Evolutionary conservation across 2,888 invertebrate genomes (phyloP), one percentile per base, ranked within the genome.

Genomic region (Euzetes globulus): DNA sequence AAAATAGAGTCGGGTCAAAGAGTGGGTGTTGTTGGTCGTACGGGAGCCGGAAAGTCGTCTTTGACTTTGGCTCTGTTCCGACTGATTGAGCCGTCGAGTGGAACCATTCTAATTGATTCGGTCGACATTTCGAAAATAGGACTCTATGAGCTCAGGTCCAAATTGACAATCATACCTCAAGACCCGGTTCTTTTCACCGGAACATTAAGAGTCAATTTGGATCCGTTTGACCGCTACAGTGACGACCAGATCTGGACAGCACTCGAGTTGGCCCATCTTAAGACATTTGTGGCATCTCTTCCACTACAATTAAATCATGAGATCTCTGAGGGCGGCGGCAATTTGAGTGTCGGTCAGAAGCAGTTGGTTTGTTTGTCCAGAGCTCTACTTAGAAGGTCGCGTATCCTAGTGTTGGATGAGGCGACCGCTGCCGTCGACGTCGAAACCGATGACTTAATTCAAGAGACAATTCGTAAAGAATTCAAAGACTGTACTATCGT

Each of bases 1-100:
- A 84, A 85, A 72, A 89, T 95, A 45, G 86, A 87, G 71, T 90
- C 92, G 47, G 89, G 91, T 58, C 93, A 94, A 83, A 95, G 94
- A 86, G 78, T 83, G 27, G 82, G 82, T 25, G 81, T 82, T 71
- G 81, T 83, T 25, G 82, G 83, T 55, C 76, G 82, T 73, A 83
- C 82, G 7, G 82, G 82, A 29, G 81, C 82, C 2, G 82, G 83
- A 75, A 82, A 83, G 75, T 81, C 80, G 55, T 82, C 82, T 7
- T 72, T 82, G 15, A 80, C 81, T 9, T 72, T 81, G 50, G 80
- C 81, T 1, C 78, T 83, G 5, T 82, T 82, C 78, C n/a, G 76
- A 58, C 65, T 78, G 7, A 58, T 75, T 15, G 74, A 78, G 25
- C 74, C 76, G 9, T 50, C 52, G 11, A 71, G 52, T 37, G 78